Evolutionary conservation across 1,140 invertebrate species (phyloP).

Genomic region (Anastrepha obliqua): DNA sequence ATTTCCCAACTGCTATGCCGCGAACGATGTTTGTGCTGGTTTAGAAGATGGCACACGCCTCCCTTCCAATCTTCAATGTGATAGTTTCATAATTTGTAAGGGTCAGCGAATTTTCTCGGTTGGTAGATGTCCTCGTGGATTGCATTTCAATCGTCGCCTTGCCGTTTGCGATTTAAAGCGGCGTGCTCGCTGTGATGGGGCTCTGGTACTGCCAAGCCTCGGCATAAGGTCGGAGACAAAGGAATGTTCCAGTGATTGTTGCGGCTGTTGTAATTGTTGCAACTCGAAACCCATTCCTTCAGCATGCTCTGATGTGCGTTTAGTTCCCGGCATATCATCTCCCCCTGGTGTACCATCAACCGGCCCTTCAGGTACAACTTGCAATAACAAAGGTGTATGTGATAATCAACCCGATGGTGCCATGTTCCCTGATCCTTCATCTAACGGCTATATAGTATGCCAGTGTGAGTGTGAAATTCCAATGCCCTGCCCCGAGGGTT

Average conservation of each 20-base stretch:
- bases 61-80: background rate
- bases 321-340: background rate
- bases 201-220: background rate
- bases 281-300: background rate
- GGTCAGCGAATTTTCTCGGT: background rate
- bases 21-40: conserved; percentile 20
- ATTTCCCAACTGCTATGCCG: background rate
- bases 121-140: conserved; percentile 7
- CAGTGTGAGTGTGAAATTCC: conserved; percentile 54
- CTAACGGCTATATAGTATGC: conserved; percentile 52
- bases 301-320: background rate
- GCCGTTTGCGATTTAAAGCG: conserved; percentile 39
- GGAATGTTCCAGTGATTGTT: background rate
- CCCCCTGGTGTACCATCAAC: background rate
- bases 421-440: background rate
- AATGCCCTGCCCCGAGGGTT: conserved; percentile 59
- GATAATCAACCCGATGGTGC: conserved; percentile 45
- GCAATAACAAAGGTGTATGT: conserved; percentile 33
- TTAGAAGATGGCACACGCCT: conserved; percentile 23
- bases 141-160: conserved; percentile 40
- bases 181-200: conserved; percentile 38
- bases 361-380: conserved; percentile 16
- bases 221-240: background rate
- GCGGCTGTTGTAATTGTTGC: conserved; percentile 44
- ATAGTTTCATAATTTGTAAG: conserved; percentile 35